Percentiles rank a stretch among this genome's conserved stretches.
Evolutionary conservation across 2,888 invertebrate species (phyloP).

Genomic region (Drosophila multiciliata): DNA sequence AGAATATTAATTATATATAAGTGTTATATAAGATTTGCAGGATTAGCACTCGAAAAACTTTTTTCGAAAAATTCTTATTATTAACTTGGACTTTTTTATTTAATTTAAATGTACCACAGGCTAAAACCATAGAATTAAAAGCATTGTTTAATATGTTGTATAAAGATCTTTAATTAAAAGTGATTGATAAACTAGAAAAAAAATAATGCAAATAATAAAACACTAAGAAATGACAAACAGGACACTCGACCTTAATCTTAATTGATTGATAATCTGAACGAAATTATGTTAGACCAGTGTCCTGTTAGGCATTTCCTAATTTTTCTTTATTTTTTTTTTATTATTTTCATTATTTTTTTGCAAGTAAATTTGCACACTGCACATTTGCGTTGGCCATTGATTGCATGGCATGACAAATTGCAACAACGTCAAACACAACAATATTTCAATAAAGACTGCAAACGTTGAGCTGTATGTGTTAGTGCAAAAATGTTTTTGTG

Average conservation of each 20-base stretch:
- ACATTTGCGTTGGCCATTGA: constrained; percentile 57
- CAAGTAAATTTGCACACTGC: constrained; percentile 30
- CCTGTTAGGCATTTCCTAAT: neutral
- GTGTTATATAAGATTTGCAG: neutral
- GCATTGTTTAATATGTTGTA: neutral
- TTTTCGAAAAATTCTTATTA: neutral
- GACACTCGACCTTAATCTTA: too few relatives aligned
- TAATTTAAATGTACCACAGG: too few relatives aligned
- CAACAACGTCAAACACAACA: constrained; percentile 32
- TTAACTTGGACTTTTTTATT: neutral
- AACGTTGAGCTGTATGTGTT: neutral
- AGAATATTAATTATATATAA: neutral
- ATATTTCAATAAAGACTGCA: constrained; percentile 49
- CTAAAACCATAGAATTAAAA: neutral
- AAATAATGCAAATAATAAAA: too few relatives aligned
- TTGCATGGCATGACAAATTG: constrained; percentile 55
- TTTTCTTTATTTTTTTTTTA: neutral
- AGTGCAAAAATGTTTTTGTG: constrained; percentile 6
- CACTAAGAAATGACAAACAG: too few relatives aligned
- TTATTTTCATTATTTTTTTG: constrained; percentile 11
- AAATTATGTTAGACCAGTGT: neutral
- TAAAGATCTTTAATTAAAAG: neutral
- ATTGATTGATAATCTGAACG: neutral
- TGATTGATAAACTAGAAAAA: neutral
- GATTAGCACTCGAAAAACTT: neutral